A percentile compares a stretch with the other conserved stretches of the same genome.
Conservation (phyloP, 1,140 invertebrate species). For the Sarcophaga peregrina region DNA sequence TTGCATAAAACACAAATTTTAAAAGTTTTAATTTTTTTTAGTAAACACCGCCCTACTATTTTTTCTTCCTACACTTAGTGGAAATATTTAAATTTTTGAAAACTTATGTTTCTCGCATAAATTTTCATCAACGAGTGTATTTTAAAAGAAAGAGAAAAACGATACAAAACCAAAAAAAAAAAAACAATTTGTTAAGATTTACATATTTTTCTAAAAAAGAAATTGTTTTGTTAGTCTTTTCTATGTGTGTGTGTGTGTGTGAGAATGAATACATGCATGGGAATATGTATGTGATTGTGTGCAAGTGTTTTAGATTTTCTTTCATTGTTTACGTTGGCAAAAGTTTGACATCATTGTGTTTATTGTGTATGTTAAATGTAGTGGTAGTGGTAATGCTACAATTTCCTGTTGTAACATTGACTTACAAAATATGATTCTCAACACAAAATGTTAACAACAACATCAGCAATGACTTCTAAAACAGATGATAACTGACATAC, state of each 20-base stretch:
- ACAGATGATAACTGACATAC: neutral
- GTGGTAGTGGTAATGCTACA: neutral
- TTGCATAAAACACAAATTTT: too few relatives aligned
- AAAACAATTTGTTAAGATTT: constrained; percentile 15
- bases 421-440: neutral
- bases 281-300: neutral
- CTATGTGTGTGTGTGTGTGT: neutral
- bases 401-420: constrained; percentile 15
- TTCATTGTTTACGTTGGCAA: neutral
- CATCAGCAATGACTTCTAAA: neutral
- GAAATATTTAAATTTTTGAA: neutral
- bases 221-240: neutral
- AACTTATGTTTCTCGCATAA: constrained; percentile 25
- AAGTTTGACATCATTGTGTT: neutral
- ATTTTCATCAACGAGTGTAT: neutral
- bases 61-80: neutral
- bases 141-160: too few relatives aligned
- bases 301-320: neutral
- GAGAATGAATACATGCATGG: too few relatives aligned
- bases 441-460: neutral
- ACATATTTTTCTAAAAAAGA: neutral
- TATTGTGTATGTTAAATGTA: neutral
- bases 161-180: neutral
- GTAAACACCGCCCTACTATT: too few relatives aligned
- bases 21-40: too few relatives aligned